A percentile compares a stretch with the other conserved stretches of the same genome.
phyloP scores from a whole-genome alignment of 1,140 invertebrate genomes.

The Ceratina australensis region DNA sequence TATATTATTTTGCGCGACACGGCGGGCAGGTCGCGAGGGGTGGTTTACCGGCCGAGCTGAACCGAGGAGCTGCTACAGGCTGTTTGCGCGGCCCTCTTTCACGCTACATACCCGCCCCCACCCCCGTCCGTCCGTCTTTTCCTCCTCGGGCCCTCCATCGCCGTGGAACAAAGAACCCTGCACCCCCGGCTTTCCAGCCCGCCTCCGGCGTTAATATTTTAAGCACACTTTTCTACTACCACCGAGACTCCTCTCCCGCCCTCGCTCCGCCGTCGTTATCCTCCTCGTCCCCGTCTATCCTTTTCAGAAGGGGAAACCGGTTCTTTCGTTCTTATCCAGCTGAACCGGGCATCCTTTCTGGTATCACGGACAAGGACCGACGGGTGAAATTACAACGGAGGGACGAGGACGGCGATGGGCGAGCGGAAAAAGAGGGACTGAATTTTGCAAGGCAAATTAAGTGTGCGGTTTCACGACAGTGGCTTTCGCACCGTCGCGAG shows the following conservation, averaged over 20 bases:
- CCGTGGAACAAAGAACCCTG: conserved; percentile 74
- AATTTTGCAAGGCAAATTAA: conserved; percentile 80
- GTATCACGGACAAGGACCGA: conserved; percentile 18
- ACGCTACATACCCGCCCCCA: conserved; percentile 46
- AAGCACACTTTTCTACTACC: conserved; percentile 78
- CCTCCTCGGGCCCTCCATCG: conserved; percentile 60
- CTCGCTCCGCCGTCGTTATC: conserved; percentile 27
- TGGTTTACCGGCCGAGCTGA: conserved; percentile 50
- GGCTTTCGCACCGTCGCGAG: conserved; percentile 72
- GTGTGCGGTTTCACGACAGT: conserved; percentile 78
- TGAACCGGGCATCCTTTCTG: conserved; percentile 30
- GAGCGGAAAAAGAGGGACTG: conserved; percentile 67
- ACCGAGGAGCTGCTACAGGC: conserved; percentile 63
- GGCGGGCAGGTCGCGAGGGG: conserved; percentile 26
- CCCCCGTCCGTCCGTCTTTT: conserved; percentile 26
- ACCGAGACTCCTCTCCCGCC: conserved; percentile 36
- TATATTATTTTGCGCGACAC: conserved; percentile 77
- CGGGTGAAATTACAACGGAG: conserved; percentile 16
- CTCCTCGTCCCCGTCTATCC: conserved; percentile 47
- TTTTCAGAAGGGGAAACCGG: conserved; percentile 47
- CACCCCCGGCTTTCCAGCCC: conserved; percentile 59
- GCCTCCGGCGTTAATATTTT: conserved; percentile 80
- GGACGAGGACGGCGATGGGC: conserved; percentile 7
- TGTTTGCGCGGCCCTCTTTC: conserved; percentile 72
- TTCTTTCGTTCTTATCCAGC: conserved; percentile 41